phyloP scores from a whole-genome alignment of 1,140 invertebrate species.

The Drosophila lacertosa region DNA sequence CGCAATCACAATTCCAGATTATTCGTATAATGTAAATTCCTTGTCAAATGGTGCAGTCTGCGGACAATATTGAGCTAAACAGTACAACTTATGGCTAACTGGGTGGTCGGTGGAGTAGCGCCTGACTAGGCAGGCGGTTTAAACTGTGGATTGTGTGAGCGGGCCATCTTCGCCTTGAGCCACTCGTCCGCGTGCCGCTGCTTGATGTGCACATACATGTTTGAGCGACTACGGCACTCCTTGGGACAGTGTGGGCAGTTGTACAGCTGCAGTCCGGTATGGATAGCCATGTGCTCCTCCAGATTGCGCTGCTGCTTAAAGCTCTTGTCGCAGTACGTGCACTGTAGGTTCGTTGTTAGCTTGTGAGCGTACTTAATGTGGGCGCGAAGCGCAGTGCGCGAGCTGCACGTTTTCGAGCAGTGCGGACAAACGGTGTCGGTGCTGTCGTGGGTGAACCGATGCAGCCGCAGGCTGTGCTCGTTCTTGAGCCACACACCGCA shows the following conservation, averaged over 20 bases:
- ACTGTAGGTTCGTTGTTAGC: slow-evolving; percentile 65
- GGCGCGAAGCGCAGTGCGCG: slow-evolving; percentile 64
- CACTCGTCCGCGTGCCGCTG: slow-evolving; percentile 75
- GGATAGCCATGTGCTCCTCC: slow-evolving; percentile 82
- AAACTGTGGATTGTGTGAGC: slow-evolving; percentile 74
- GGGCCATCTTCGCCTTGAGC: slow-evolving; percentile 74
- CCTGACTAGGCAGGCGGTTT: slow-evolving; percentile 46
- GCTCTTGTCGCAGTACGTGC: slow-evolving; percentile 77
- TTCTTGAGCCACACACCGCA: slow-evolving; percentile 78
- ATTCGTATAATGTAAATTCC: slow-evolving; percentile 32
- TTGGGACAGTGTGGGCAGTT: slow-evolving; percentile 81
- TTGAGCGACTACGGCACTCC: slow-evolving; percentile 76
- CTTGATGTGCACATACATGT: slow-evolving; percentile 83
- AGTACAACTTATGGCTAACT: background rate
- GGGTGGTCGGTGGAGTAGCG: too few species aligned
- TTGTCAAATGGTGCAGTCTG: slow-evolving; percentile 17
- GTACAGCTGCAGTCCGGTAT: slow-evolving; percentile 82
- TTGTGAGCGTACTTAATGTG: slow-evolving; percentile 77
- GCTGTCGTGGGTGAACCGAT: slow-evolving; percentile 68
- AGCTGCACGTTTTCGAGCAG: slow-evolving; percentile 65
- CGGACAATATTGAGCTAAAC: slow-evolving; percentile 1
- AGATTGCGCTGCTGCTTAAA: slow-evolving; percentile 76
- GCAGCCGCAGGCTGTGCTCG: slow-evolving; percentile 68
- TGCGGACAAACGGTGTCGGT: slow-evolving; percentile 63
- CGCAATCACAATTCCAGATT: background rate